These are phyloP conservation scores for Leptopilina myrica DNA, from an alignment of 2,888 invertebrate species.

Conservation along the genomic window DNA sequence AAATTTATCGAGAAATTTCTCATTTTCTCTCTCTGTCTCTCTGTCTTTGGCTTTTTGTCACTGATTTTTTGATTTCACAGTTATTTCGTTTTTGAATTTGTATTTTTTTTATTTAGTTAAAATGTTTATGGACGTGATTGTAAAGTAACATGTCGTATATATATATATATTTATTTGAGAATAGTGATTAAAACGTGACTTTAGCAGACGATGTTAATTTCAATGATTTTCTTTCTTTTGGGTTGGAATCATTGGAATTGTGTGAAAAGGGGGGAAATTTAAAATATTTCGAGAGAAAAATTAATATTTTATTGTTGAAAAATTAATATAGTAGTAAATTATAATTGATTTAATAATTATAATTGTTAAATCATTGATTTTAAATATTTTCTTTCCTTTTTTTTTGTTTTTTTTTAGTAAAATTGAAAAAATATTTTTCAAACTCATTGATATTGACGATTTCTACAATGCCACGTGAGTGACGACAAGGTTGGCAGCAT, in stretches of 20 bases:
- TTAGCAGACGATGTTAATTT: background rate
- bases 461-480: no score
- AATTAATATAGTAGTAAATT: no score
- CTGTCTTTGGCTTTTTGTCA: background rate
- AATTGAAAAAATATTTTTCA: no score
- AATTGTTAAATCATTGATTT: no score
- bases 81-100: background rate
- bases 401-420: no score
- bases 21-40: background rate
- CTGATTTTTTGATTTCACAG: background rate
- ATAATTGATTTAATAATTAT: no score
- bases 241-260: background rate
- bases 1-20: no score
- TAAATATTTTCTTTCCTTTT: no score
- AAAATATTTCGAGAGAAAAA: background rate
- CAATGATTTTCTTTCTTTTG: background rate
- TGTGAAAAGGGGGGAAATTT: background rate
- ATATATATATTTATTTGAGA: background rate
- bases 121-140: background rate
- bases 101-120: background rate
- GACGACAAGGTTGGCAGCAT: no score
- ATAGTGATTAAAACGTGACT: background rate
- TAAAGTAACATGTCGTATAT: background rate
- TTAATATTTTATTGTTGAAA: no score
- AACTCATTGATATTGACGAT: no score